Percentiles rank a stretch among this genome's conserved stretches.
These are phyloP conservation scores for Clarias laeviceps DNA, from an alignment of 2,797 vertebrate species.

Conservation along the genomic window DNA sequence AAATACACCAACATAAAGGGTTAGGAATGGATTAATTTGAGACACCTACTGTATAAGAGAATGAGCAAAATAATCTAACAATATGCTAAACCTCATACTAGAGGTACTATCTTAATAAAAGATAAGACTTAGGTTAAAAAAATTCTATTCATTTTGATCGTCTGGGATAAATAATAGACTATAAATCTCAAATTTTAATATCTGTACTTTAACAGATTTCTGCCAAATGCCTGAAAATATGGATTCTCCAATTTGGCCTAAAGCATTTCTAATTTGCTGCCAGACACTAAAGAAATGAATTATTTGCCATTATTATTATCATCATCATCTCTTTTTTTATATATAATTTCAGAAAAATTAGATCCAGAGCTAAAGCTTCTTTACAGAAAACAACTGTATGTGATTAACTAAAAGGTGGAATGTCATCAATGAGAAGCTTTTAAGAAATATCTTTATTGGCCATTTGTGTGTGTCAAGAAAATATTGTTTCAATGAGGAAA, in stretches of 20 bases:
- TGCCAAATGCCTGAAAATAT: constrained; percentile 66
- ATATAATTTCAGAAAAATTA: constrained; percentile 34
- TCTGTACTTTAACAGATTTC: constrained; percentile 43
- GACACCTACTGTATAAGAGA: neutral
- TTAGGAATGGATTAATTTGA: constrained; percentile 22
- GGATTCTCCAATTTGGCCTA: constrained; percentile 59
- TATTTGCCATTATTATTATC: constrained; percentile 60
- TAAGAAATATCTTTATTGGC: constrained; percentile 42
- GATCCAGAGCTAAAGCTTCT: constrained; percentile 45
- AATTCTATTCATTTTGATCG: neutral
- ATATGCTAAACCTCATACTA: neutral
- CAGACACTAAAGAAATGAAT: constrained; percentile 51
- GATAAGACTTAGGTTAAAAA: neutral
- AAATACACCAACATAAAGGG: constrained; percentile 26
- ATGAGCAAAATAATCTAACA: constrained; percentile 17
- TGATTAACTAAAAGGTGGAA: constrained; percentile 52
- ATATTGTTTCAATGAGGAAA: constrained; percentile 41
- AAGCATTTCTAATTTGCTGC: constrained; percentile 45
- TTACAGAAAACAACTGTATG: constrained; percentile 43
- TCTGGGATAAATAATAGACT: neutral
- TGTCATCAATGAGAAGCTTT: constrained; percentile 51
- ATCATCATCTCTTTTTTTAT: neutral
- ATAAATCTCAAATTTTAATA: neutral
- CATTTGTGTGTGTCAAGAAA: constrained; percentile 32
- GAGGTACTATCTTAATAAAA: neutral